Base-by-base conservation (phyloP, 2,888 invertebrate species). In the Lordiphosa andalusiaca region DNA sequence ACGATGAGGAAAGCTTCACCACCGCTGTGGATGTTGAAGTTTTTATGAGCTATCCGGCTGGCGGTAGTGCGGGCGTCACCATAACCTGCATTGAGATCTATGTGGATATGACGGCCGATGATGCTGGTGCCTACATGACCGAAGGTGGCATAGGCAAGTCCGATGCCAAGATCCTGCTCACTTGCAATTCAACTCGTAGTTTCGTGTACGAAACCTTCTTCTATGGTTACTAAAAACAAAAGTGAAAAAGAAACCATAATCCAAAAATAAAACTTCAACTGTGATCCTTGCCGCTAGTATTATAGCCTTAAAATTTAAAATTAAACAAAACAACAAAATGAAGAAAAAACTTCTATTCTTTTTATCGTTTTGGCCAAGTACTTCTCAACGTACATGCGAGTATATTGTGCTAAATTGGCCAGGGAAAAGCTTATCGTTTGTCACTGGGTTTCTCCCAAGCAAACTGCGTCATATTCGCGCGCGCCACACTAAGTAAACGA, bases 131-230 rank as follows among this genome's bases (percentile, higher is more conserved):
- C 5, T 87, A 58, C 48, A 80, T 88, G 39, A 67, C 68, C 6
- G 56, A 51, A 3, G 88, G 87, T 0, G 88, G 88, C 44, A 84
- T 88, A 53, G 78, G 77, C 4, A 55, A 73, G 25, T 69, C 62
- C 1, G 71, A 48, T 35, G 86, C 82, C 0, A 68, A 84, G 35
- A 64, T 88, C 3, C 53, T 89, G 47, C 38, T 89, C 9, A 71
- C 67, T 25, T 84, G 86, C 56, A 76, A 87, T 53, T 19, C 25
- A 23, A 89, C 89, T 4, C 61, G 69, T 1, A 72, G 67, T 42
- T 88, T 82, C 54, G 74, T 73, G 13, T 89, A 88, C 60, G 85
- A 86, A 64, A 71, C 85, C 21, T 84, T 78, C 73, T 73, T 88
- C 56, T 89, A 87, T 69, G 89, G 89, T 44, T 88, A 87, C 80